Evolutionary conservation across 1,140 invertebrate genomes (phyloP), one percentile per base, ranked within the genome.

Genomic region (Telenomus remus): DNA sequence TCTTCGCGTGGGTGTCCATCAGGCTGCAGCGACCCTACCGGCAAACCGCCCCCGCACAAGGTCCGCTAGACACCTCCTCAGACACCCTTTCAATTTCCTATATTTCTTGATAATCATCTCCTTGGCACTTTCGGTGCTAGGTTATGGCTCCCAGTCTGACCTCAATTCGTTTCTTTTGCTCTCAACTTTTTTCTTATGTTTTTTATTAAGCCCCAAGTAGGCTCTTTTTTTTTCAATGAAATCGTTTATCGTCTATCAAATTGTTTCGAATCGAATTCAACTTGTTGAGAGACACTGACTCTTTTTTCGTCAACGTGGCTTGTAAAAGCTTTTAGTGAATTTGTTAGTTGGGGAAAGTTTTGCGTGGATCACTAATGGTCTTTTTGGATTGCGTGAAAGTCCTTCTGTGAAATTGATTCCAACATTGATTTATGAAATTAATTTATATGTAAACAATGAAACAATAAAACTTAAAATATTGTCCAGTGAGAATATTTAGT

Each of bases 71-170:
- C 85, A 87, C 84, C 83, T 86, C 76, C 80, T 86, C 79, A 82
- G 79, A 84, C 82, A 86, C 82, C 85, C 85, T 86, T 86, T 86
- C 86, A 86, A 86, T 87, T 86, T 83, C 81, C 84, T 80, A 86
- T 86, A 83, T 81, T 65, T 71, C 79, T 77, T 16, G 85, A 86
- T 86, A 86, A 83, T 85, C 81, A 86, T 86, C 85, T 85, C 39
- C 48, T 60, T n/a, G 46, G 11, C 60, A 55, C 66, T 48, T 66
- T 55, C 12, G 14, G 44, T 14, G 12, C 14, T 56, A 14, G 55
- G 55, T 61, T 70, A 76, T 70, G 65, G 48, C 37, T 51, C 63
- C 12, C 55, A 55, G 53, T 13, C 27, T 76, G 65, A 57, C 61
- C 53, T 70, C 54, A 55, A 56, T 65, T 49, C 1, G 13, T 9